A percentile compares a stretch with the other conserved stretches of the same genome.
phyloP scores from a whole-genome alignment of 1,140 invertebrate species.

The Batillaria attramentaria region DNA sequence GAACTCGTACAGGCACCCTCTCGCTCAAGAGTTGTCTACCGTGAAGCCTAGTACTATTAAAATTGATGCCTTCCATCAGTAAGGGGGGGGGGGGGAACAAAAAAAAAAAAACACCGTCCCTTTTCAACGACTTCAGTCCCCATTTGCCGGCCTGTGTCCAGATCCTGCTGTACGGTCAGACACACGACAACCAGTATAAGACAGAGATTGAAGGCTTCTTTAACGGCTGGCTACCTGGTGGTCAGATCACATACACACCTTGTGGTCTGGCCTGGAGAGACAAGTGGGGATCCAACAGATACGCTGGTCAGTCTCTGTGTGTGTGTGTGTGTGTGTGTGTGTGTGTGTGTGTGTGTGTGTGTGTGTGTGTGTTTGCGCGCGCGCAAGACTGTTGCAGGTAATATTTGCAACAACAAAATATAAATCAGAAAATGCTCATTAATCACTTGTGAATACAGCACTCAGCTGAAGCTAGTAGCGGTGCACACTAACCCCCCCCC shows the following conservation, averaged over 20 bases:
- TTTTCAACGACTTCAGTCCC: not conserved
- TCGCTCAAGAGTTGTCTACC: too few species aligned
- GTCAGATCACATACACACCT: slow-evolving; percentile 51
- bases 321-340: not conserved
- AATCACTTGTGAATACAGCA: not conserved
- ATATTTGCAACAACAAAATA: not conserved
- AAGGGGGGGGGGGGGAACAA: too few species aligned
- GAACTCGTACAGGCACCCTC: too few species aligned
- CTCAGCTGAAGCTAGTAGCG: not conserved
- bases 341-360: not conserved
- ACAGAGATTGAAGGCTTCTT: slow-evolving; percentile 44
- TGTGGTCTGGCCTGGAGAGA: slow-evolving; percentile 62
- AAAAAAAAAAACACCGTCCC: too few species aligned
- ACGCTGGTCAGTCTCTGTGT: slow-evolving; percentile 42
- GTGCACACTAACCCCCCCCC: not conserved
- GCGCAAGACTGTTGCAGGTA: not conserved
- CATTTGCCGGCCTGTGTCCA: slow-evolving; percentile 38
- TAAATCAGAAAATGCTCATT: not conserved
- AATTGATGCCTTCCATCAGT: too few species aligned
- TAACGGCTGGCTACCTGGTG: slow-evolving; percentile 54
- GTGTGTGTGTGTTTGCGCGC: too few species aligned
- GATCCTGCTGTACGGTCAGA: slow-evolving; percentile 54
- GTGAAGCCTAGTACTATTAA: too few species aligned
- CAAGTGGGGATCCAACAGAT: slow-evolving; percentile 61
- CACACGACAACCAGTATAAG: slow-evolving; percentile 43